These are phyloP conservation scores for Scrobipalpa costella DNA, from an alignment of 2,888 invertebrate genomes.

Conservation along the genomic window DNA sequence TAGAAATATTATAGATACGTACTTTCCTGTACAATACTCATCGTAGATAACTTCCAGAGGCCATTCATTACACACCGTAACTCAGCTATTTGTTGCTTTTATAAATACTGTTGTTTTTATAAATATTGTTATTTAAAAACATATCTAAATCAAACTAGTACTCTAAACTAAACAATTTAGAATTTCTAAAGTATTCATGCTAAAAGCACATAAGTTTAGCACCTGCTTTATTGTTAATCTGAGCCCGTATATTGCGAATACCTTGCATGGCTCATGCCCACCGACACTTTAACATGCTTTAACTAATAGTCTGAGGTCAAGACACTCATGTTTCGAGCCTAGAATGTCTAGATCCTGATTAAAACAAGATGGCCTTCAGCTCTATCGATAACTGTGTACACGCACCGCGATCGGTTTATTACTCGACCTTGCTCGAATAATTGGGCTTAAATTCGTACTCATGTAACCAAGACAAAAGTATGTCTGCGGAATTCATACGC, in stretches of 20 bases:
- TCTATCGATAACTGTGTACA: conserved; percentile 14
- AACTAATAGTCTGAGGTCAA: conserved; percentile 24
- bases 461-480: too few relatives aligned
- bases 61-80: too few relatives aligned
- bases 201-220: not conserved
- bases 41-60: too few relatives aligned
- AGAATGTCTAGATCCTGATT: conserved; percentile 24
- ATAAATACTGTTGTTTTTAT: too few relatives aligned
- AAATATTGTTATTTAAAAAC: too few relatives aligned
- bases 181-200: too few relatives aligned
- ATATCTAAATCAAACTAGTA: too few relatives aligned
- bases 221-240: not conserved
- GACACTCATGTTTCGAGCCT: conserved; percentile 23
- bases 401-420: conserved; percentile 12
- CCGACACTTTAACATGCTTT: not conserved
- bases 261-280: not conserved
- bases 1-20: too few relatives aligned
- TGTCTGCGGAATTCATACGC: too few relatives aligned
- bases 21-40: too few relatives aligned
- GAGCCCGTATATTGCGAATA: not conserved
- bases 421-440: conserved; percentile 1
- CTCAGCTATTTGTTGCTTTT: too few relatives aligned
- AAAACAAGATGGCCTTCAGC: conserved; percentile 21
- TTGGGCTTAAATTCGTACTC: not conserved
- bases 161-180: too few relatives aligned